Base-by-base conservation (phyloP, 2,113 vertebrate genomes). In the Benitochromis conjunctus region DNA sequence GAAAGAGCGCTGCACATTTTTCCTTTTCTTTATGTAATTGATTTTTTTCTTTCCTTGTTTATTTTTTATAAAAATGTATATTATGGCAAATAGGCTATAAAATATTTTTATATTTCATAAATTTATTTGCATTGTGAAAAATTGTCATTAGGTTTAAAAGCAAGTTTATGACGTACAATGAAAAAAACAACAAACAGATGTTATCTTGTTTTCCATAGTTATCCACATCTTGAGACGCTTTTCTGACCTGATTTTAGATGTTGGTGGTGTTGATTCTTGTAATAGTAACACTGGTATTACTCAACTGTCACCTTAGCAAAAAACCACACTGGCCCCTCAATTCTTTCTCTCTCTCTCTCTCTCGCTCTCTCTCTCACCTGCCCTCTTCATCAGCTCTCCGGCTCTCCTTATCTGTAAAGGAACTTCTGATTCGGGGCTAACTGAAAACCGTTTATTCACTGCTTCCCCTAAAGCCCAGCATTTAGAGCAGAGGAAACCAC, bases 381-480 rank as follows among this genome's bases (percentile, higher is more conserved):
- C 71, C n/a, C 46, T 91, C 88, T 56, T 69, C 83, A 80, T 84
- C 57, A 80, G 86, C 81, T 46, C 82, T 88, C 48, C 5, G 29
- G 82, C 83, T 90, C 46, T 81, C 56, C 89, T 95, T 94, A 94
- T 94, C 93, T 89, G 91, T 46, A 85, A 82, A 93, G 80, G 81
- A 92, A 95, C 90, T 92, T 92, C 89, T 93, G 89, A 92, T 92
- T 92, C 80, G 79, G 88, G 86, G 82, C 89, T 85, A 95, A 95
- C 95, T 94, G 94, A 94, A 93, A 95, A 95, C 88, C 93, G 91
- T 94, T 94, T 91, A 91, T 91, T 94, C 86, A 89, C 77, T 89
- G 89, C 91, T 83, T 89, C 87, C 92, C 55, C 81, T 79, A 77
- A 64, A 91, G 85, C 82, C 82, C 69, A 87, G 87, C 64, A 55